A percentile compares a stretch with the other conserved stretches of the same genome.
These are phyloP conservation scores for Phylloscopus whistleri DNA, from an alignment of 2,113 vertebrate genomes.

Conservation along the genomic window DNA sequence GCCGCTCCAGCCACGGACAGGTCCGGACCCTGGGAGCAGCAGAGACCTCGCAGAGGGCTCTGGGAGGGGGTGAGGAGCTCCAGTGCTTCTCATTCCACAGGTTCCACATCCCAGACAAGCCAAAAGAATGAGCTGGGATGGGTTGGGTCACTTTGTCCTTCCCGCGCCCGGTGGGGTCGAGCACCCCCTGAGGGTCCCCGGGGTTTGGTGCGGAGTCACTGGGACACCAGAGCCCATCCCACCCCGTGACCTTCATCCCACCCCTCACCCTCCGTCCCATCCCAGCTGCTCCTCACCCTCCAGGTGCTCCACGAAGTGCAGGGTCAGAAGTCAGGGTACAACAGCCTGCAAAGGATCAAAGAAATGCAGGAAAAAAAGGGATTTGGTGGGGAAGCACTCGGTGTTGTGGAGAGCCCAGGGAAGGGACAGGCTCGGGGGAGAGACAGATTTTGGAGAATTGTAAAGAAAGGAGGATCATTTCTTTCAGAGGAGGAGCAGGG, in stretches of 20 bases:
- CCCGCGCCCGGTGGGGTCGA: accelerated
- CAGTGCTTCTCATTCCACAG: too few species aligned
- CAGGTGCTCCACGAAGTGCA: not conserved
- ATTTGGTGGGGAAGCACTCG: not conserved
- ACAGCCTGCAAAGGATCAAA: not conserved
- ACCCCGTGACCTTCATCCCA: not conserved
- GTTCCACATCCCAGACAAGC: not conserved
- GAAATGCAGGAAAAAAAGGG: not conserved
- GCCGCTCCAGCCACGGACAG: accelerated
- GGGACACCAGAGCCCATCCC: not conserved
- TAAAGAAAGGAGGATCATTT: not conserved
- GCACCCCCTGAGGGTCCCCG: not conserved
- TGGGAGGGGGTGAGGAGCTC: not conserved
- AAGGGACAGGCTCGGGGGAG: accelerated
- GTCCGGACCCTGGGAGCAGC: not conserved
- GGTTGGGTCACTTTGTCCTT: not conserved
- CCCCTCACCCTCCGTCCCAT: not conserved
- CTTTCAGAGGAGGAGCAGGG: not conserved
- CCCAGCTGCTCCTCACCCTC: not conserved
- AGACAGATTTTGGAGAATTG: not conserved
- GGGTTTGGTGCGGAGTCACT: too few species aligned
- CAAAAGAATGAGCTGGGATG: accelerated
- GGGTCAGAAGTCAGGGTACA: not conserved
- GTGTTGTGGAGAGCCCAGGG: accelerated
- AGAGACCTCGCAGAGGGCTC: accelerated